These are phyloP conservation scores for Xerus inauris DNA, from an alignment of 2,113 vertebrate genomes.

Conservation along the genomic window DNA sequence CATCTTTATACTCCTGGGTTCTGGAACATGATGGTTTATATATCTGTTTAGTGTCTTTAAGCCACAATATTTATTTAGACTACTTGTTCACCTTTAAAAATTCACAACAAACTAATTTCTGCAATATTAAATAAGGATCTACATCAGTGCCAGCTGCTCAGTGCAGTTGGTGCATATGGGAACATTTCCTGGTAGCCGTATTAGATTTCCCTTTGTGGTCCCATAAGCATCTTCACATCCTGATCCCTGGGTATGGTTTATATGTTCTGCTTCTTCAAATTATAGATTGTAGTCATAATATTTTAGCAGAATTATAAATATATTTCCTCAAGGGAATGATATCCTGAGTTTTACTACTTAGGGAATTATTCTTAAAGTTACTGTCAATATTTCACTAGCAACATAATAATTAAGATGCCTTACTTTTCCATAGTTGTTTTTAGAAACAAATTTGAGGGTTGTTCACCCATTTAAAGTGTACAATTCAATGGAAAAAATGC, in stretches of 20 bases:
- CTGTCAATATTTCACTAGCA: background rate
- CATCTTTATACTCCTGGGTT: conserved; percentile 25
- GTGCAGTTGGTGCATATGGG: background rate
- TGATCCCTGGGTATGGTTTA: background rate
- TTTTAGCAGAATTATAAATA: conserved; percentile 49
- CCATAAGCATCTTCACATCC: background rate
- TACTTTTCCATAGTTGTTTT: background rate
- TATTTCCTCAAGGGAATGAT: background rate
- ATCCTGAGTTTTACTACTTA: conserved; percentile 22
- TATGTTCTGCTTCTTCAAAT: background rate
- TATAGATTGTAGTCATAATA: background rate
- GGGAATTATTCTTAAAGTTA: background rate
- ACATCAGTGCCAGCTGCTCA: conserved; percentile 56
- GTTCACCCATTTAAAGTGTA: background rate
- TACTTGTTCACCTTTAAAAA: conserved; percentile 43
- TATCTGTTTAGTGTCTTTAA: conserved; percentile 23
- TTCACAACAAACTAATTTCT: conserved; percentile 44
- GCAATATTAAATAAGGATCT: conserved; percentile 58
- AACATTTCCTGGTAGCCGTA: conserved; percentile 39
- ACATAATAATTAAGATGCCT: background rate
- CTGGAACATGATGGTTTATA: background rate
- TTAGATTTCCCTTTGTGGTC: conserved; percentile 56
- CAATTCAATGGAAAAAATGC: background rate
- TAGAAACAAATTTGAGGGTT: conserved; percentile 5
- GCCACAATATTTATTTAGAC: conserved; percentile 32